Percentiles rank a stretch among this genome's conserved stretches.
phyloP scores from a whole-genome alignment of 2,113 vertebrate species.

The Pontoporia blainvillei region DNA sequence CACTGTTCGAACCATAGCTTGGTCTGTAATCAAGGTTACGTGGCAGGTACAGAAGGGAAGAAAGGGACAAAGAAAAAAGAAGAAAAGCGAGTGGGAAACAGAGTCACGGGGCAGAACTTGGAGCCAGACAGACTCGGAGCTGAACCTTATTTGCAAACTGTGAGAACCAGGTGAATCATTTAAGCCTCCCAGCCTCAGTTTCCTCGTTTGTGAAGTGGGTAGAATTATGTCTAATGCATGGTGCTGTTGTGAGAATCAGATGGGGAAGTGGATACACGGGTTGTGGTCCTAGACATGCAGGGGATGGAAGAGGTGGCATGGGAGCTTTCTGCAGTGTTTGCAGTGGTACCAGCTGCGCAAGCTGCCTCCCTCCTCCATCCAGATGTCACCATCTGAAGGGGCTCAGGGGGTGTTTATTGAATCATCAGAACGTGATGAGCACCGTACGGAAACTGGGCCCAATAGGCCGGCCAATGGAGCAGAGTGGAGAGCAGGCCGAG shows the following conservation, averaged over 20 bases:
- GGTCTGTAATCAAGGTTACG: neutral
- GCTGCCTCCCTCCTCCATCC: neutral
- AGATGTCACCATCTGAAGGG: no score
- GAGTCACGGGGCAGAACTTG: accelerated
- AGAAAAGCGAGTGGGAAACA: neutral
- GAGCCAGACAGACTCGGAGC: no score
- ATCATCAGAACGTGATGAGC: accelerated
- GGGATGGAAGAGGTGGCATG: neutral
- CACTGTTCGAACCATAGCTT: neutral
- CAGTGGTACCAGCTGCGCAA: accelerated
- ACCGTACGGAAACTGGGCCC: accelerated
- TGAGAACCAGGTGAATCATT: neutral
- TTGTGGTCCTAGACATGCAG: neutral
- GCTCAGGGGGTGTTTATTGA: neutral
- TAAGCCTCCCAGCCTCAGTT: neutral
- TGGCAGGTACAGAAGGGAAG: neutral
- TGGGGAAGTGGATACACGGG: neutral
- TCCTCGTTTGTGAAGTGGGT: neutral
- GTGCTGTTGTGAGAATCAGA: neutral
- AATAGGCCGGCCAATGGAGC: neutral
- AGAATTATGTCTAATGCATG: accelerated
- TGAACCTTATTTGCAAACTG: neutral
- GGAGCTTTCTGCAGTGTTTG: neutral
- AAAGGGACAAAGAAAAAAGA: neutral
- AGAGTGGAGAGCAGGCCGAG: neutral